Evolutionary conservation across 1,140 invertebrate genomes (phyloP).

Genomic region (Drosophila parabipectinata): DNA sequence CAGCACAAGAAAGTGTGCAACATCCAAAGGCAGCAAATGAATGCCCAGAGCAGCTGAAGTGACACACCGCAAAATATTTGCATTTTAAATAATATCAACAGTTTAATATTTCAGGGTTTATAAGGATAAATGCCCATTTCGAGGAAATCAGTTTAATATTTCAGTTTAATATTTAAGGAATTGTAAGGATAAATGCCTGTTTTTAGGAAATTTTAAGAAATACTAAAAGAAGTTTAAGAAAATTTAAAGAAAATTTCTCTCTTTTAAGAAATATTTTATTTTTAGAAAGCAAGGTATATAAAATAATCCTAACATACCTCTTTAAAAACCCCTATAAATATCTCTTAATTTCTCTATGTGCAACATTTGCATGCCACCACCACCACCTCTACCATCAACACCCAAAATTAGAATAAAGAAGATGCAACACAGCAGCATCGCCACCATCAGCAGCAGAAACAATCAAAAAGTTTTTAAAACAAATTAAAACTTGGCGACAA

Average conservation of each 20-base stretch:
- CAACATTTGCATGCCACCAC: constrained; percentile 63
- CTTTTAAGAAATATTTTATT: no score
- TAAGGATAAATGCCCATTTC: no score
- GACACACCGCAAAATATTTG: neutral
- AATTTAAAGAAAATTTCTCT: no score
- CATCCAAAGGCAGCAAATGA: constrained; percentile 44
- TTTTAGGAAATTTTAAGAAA: no score
- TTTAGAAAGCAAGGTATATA: no score
- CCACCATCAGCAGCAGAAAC: constrained; percentile 52
- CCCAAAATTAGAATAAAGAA: constrained; percentile 1
- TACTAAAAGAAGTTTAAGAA: no score
- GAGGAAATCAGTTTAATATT: no score
- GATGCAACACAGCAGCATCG: constrained; percentile 16
- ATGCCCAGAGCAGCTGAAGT: constrained; percentile 51
- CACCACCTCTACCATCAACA: constrained; percentile 1
- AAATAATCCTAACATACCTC: no score
- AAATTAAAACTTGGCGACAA: constrained; percentile 77
- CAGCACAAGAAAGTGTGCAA: neutral
- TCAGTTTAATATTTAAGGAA: no score
- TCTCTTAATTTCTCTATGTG: neutral
- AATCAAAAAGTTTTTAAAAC: constrained; percentile 82
- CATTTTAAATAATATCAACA: constrained; percentile 44
- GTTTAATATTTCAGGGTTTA: no score
- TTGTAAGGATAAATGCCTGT: no score
- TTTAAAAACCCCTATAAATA: neutral